A percentile compares a stretch with the other conserved stretches of the same genome.
Evolutionary conservation across 2,888 invertebrate genomes (phyloP).

Genomic region (Deroplatys truncata): DNA sequence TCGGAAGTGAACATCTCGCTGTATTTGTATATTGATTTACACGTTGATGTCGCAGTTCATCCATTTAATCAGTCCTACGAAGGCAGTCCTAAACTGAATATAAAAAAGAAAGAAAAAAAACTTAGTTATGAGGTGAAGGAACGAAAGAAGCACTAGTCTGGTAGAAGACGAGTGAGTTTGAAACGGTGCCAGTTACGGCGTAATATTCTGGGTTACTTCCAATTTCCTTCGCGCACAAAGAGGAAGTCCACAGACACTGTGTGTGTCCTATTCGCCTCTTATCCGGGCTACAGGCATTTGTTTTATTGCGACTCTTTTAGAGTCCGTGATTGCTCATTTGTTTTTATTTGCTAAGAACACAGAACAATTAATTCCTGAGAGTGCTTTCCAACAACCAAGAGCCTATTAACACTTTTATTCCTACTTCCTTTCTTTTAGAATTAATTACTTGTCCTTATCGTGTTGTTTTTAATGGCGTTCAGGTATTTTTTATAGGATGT

Average conservation of each 20-base stretch:
- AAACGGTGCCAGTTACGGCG: background rate
- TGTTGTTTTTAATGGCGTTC: too few relatives aligned
- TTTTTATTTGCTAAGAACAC: background rate
- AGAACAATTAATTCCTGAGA: background rate
- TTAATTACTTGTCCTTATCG: too few relatives aligned
- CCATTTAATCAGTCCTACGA: background rate
- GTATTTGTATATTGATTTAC: too few relatives aligned
- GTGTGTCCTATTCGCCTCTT: background rate
- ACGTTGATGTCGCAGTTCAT: background rate
- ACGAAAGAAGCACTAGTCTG: background rate
- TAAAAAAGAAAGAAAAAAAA: background rate
- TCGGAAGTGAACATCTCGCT: too few relatives aligned
- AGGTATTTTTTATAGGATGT: too few relatives aligned
- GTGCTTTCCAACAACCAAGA: too few relatives aligned
- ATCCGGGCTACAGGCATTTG: background rate
- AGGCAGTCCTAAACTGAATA: background rate
- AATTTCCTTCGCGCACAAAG: background rate
- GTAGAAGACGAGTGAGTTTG: background rate
- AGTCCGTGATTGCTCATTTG: background rate
- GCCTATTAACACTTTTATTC: too few relatives aligned
- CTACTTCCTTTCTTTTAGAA: too few relatives aligned
- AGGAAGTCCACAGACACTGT: background rate
- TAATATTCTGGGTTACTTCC: background rate
- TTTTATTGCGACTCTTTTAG: background rate
- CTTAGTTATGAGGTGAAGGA: background rate